phyloP scores from a whole-genome alignment of 2,888 invertebrate genomes.

The Girardia tigrina region DNA sequence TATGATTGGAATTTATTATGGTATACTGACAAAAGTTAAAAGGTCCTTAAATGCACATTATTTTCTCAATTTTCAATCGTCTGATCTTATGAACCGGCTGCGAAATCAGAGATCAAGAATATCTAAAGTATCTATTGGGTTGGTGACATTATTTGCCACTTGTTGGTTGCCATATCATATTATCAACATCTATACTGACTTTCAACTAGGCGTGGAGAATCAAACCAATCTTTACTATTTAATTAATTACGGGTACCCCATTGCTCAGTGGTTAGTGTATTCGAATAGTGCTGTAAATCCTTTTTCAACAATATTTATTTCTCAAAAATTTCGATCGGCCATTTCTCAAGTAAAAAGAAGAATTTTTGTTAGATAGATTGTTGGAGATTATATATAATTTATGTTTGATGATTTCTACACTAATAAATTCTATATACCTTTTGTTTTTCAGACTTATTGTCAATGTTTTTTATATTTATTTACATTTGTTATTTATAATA shows the following conservation, averaged over 20 bases:
- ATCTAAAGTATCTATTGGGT: neutral
- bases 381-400: too few species aligned
- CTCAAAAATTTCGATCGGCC: slow-evolving; percentile 3
- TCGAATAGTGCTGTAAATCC: slow-evolving; percentile 11
- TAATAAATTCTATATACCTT: too few species aligned
- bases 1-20: neutral
- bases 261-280: neutral
- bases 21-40: neutral
- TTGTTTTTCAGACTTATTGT: too few species aligned
- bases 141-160: neutral
- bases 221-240: neutral
- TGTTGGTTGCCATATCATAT: slow-evolving; percentile 3
- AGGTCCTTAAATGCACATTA: neutral
- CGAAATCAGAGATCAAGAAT: neutral
- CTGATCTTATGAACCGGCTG: neutral
- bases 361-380: too few species aligned
- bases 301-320: neutral
- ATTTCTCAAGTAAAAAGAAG: neutral
- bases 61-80: neutral
- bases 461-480: too few species aligned
- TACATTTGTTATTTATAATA: too few species aligned
- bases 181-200: slow-evolving; percentile 13
- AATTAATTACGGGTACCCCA: slow-evolving; percentile 3
- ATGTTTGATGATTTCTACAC: too few species aligned
- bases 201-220: neutral